These are phyloP conservation scores for Melanotaenia trifasciata DNA, from an alignment of 2,797 vertebrate species.

Conservation along the genomic window DNA sequence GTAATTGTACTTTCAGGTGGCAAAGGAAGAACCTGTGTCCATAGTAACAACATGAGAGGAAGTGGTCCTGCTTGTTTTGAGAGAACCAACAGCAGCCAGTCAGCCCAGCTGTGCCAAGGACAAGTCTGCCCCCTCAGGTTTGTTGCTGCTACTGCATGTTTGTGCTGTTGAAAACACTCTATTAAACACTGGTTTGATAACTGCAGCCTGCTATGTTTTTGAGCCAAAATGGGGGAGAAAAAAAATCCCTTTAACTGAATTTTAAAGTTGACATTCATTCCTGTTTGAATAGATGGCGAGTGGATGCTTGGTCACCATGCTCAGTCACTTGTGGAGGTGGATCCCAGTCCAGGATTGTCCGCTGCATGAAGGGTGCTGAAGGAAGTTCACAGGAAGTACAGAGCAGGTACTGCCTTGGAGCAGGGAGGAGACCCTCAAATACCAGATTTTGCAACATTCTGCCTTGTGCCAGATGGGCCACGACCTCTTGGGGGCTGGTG, in stretches of 20 bases:
- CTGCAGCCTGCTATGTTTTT: neutral
- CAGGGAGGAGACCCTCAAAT: constrained; percentile 86
- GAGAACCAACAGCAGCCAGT: constrained; percentile 77
- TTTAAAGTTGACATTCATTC: neutral
- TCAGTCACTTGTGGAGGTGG: constrained; percentile 91
- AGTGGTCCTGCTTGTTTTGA: constrained; percentile 79
- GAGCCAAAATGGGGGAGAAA: neutral
- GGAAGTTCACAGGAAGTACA: constrained; percentile 76
- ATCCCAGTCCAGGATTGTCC: constrained; percentile 87
- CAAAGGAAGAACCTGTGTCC: constrained; percentile 84
- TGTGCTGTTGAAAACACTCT: neutral
- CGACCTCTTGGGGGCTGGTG: constrained; percentile 81
- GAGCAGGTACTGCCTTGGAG: constrained; percentile 80
- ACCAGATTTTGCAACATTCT: constrained; percentile 88
- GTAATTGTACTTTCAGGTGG: constrained; percentile 67
- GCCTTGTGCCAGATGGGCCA: constrained; percentile 88
- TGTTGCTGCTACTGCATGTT: constrained; percentile 40
- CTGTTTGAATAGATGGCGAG: constrained; percentile 86
- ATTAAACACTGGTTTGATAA: neutral
- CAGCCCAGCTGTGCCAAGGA: constrained; percentile 83
- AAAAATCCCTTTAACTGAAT: neutral
- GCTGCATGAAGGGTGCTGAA: constrained; percentile 85
- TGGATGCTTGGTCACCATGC: constrained; percentile 90
- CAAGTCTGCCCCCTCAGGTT: constrained; percentile 91
- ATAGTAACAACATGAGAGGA: constrained; percentile 69